These are phyloP conservation scores for Bubalus kerabau DNA, from an alignment of 2,113 vertebrate genomes.

Conservation along the genomic window DNA sequence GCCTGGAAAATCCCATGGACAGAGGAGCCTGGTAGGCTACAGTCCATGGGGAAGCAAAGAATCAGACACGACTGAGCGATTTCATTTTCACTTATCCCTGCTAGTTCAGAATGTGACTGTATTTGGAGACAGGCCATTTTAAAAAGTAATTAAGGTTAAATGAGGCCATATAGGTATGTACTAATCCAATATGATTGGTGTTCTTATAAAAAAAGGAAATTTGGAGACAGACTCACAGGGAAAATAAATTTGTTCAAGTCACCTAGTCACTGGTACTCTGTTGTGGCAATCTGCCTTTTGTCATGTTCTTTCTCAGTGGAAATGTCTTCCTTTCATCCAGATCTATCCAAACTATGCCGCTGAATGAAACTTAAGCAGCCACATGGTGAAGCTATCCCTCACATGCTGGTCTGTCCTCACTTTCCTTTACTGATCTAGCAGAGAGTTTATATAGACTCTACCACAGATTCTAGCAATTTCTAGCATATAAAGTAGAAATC, in stretches of 20 bases:
- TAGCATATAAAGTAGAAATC: neutral
- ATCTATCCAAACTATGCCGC: neutral
- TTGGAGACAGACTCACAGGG: neutral
- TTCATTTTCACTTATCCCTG: neutral
- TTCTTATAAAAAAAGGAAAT: neutral
- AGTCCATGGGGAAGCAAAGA: no score
- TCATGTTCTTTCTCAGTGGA: neutral
- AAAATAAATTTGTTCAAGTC: neutral
- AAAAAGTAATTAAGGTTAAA: conserved; percentile 20
- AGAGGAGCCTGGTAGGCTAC: no score
- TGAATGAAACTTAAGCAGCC: neutral
- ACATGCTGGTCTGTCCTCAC: neutral
- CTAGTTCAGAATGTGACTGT: neutral
- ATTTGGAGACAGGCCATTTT: neutral
- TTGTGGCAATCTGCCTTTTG: neutral
- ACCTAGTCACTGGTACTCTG: neutral
- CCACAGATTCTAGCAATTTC: neutral
- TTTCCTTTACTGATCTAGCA: neutral
- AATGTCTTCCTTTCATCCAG: neutral
- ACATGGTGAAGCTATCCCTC: neutral
- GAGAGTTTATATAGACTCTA: neutral
- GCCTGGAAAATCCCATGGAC: no score
- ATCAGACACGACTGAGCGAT: neutral
- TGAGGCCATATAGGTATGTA: neutral
- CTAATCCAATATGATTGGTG: neutral